Evolutionary conservation across 2,888 invertebrate genomes (phyloP), one percentile per base, ranked within the genome.

Genomic region (Pristionchus arcanus): DNA sequence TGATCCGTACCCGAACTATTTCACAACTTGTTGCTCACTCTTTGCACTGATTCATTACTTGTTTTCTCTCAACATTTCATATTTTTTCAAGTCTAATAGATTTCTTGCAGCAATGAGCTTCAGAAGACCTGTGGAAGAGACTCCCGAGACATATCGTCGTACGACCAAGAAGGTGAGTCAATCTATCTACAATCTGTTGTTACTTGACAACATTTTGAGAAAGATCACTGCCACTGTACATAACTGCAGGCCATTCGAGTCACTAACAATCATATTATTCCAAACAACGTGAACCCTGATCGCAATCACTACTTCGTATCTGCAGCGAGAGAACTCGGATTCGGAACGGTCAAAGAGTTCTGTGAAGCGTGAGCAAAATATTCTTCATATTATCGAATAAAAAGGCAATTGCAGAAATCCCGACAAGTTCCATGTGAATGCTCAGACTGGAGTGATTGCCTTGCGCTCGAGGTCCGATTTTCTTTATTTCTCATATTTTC

Each of bases 21-120:
- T 74, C 74, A 21, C 74, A 74, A 74, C 5, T 37, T 37, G 37
- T 74, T 74, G 74, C 74, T 74, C 74, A 74, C 74, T 19, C 16
- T 34, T 34, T 49, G 34, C 71, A 28, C 31, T 71, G 13, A 68
- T 28, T 68, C 68, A 68, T 28, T 31, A 25, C 34, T 16, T 28
- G 1, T 11, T 34, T 74, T 28, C 16, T 74, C 74, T 19, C 21
- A 74, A 37, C 37, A 16, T 3, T 74, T 74, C 31, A 37, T 74
- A 25, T 74, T 11, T 37, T 19, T 31, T 13, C 25, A 28, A 5
- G 3, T 66, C 66, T 66, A 13, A 68, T 31, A 3, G 2, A 31
- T 15, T 68, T 16, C 5, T 68, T 63, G 63, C 63, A 68, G 68
- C 68, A 68, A 68, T 68, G 68, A 68, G 31, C 68, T 68, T 63